phyloP scores from a whole-genome alignment of 2,888 invertebrate genomes.

The Achlya flavicornis region DNA sequence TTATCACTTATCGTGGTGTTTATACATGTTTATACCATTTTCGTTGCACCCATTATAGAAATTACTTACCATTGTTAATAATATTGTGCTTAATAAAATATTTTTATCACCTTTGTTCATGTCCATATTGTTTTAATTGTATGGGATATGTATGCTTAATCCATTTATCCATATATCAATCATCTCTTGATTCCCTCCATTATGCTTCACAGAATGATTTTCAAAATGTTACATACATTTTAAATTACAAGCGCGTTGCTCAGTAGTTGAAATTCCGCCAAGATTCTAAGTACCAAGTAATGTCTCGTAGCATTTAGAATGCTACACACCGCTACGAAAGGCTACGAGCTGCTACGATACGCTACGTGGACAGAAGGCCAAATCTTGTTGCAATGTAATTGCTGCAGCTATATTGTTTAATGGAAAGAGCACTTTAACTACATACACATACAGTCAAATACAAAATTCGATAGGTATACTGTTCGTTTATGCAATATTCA shows the following conservation, averaged over 20 bases:
- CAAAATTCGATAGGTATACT: background rate
- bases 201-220: no score
- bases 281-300: slow-evolving; percentile 26
- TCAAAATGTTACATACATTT: background rate
- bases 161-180: no score
- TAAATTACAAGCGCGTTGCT: background rate
- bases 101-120: no score
- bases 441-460: background rate
- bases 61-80: no score
- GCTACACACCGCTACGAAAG: slow-evolving; percentile 23
- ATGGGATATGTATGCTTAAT: no score
- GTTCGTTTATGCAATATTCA: background rate
- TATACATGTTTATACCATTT: no score
- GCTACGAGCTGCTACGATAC: slow-evolving; percentile 33
- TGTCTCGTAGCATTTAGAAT: slow-evolving; percentile 33
- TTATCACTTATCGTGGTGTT: no score
- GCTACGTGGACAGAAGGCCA: slow-evolving; percentile 24
- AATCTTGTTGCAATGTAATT: slow-evolving; percentile 7
- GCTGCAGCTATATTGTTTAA: slow-evolving; percentile 1
- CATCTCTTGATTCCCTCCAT: no score
- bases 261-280: background rate
- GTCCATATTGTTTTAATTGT: no score
- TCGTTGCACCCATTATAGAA: no score
- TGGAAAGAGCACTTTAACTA: background rate
- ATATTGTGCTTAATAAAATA: no score